These are phyloP conservation scores for Atta cephalotes DNA, from an alignment of 1,140 invertebrate genomes.

Conservation along the genomic window DNA sequence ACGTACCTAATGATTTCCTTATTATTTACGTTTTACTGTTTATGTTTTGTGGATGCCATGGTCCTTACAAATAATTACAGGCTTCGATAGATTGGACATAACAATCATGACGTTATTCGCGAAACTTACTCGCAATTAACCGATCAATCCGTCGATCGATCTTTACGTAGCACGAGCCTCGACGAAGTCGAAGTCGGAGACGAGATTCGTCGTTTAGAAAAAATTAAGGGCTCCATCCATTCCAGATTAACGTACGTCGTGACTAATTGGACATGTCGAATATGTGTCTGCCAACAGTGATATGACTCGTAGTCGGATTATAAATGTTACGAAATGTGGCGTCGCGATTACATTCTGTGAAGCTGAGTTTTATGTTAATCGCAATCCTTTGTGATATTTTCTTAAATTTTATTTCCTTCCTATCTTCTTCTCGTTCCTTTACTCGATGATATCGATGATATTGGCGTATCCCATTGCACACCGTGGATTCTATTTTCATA, in stretches of 20 bases:
- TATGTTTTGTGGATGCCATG: no score
- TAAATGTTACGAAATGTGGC: conserved; percentile 17
- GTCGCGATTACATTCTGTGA: conserved; percentile 17
- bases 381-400: neutral
- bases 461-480: conserved; percentile 26
- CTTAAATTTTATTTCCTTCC: neutral
- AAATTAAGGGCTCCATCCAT: neutral
- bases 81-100: no score
- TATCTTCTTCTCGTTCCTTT: neutral
- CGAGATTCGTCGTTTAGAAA: conserved; percentile 49
- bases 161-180: conserved; percentile 54
- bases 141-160: conserved; percentile 52
- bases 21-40: no score
- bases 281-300: conserved; percentile 61
- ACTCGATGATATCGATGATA: conserved; percentile 16
- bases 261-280: conserved; percentile 38
- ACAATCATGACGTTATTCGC: conserved; percentile 22
- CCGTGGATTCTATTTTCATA: conserved; percentile 68
- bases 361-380: conserved; percentile 30
- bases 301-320: conserved; percentile 42
- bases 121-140: conserved; percentile 43
- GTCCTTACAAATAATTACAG: no score
- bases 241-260: conserved; percentile 10
- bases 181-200: conserved; percentile 56
- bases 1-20: no score